Base-by-base conservation (phyloP, 2,113 vertebrate species). In the Tragelaphus imberbis region DNA sequence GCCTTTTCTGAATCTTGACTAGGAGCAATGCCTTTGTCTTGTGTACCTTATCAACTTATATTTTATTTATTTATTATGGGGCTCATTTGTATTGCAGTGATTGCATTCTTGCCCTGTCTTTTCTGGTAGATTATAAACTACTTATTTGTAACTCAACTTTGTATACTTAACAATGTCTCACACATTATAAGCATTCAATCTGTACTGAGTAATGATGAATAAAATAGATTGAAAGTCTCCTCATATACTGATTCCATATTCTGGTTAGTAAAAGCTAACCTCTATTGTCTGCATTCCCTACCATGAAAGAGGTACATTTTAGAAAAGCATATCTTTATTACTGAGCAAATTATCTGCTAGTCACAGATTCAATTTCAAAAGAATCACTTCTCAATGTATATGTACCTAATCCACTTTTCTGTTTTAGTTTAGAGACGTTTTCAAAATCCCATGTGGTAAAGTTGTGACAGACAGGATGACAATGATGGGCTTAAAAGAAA, bases 391-490 rank as follows among this genome's bases (percentile, higher is more conserved):
- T 84, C 65, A 94, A 36, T 61, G 36, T 6, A 8, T 71, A 17
- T 19, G 5, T 17, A 58, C 40, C 63, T 58, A 88, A 53, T 51
- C 25, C 16, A 85, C 79, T 65, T 95, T 81, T 77, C 21, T 89
- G 17, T 88, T 97, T 56, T 88, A 79, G 9, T 92, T 95, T 36
- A 82, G 21, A 93, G 81, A 71, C 1, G 3, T 68, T 75, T 92
- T 65, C 40, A 93, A 95, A 93, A 90, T 90, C 14, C 40, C 49
- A 93, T 28, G n/a, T n/a, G 77, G 7, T 81, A 88, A 97, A 94
- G 5, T 86, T 90, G 68, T 58, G 87, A 86, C 51, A 84, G 4
- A 91, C 33, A 94, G 13, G 56, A 6, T 92, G 51, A 28, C 17
- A 92, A 71, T 33, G 13, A 17, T 23, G 5, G 3, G 11, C 2